A percentile compares a stretch with the other conserved stretches of the same genome.
These are phyloP conservation scores for Macrostomum lignano DNA, from an alignment of 1,140 invertebrate genomes.

Conservation along the genomic window DNA sequence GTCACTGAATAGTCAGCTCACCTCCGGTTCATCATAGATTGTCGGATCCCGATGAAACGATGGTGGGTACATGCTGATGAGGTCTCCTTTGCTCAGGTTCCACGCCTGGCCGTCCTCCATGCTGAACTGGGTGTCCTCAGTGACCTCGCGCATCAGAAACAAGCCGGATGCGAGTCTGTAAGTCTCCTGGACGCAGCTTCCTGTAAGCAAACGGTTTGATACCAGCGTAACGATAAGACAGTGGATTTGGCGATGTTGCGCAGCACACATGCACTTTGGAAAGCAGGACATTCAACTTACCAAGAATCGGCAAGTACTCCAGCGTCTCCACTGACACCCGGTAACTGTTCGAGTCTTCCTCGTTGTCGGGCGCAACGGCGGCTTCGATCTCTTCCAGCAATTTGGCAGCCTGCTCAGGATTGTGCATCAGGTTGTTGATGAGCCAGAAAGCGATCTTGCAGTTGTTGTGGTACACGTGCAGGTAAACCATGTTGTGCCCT, in stretches of 20 bases:
- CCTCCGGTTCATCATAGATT: slow-evolving; percentile 22
- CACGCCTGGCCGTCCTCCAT: slow-evolving; percentile 13
- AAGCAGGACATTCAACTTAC: too few species aligned
- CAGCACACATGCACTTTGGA: too few species aligned
- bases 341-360: too few species aligned
- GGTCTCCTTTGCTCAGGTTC: slow-evolving; percentile 17
- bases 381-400: too few species aligned
- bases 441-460: slow-evolving; percentile 21
- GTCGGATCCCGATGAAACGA: slow-evolving; percentile 24
- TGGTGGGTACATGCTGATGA: slow-evolving; percentile 25
- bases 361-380: slow-evolving; percentile 10
- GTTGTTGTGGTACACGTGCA: slow-evolving; percentile 27
- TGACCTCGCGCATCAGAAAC: slow-evolving; percentile 21
- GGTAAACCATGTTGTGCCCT: slow-evolving; percentile 25
- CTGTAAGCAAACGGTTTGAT: slow-evolving; percentile 13
- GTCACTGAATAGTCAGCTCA: slow-evolving; percentile 9
- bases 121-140: slow-evolving; percentile 17
- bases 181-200: slow-evolving; percentile 19
- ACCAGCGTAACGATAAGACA: too few species aligned
- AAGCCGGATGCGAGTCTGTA: slow-evolving; percentile 19
- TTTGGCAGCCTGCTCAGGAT: too few species aligned
- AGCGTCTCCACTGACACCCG: too few species aligned
- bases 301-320: too few species aligned
- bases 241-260: too few species aligned
- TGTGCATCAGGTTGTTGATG: slow-evolving; percentile 15